phyloP scores from a whole-genome alignment of 1,140 invertebrate genomes.

The Agrilus planipennis region DNA sequence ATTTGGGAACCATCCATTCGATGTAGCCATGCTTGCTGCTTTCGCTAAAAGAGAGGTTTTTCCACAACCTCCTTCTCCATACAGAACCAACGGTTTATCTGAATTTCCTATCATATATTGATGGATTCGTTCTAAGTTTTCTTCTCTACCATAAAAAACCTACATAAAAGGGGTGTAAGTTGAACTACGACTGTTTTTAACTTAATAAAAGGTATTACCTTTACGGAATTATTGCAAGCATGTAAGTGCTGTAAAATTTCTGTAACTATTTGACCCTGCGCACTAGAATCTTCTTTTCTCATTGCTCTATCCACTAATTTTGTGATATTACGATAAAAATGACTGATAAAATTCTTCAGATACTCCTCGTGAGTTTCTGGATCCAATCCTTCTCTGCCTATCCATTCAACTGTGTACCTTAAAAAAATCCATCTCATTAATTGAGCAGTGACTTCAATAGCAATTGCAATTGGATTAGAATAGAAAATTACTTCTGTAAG shows the following conservation, averaged over 20 bases:
- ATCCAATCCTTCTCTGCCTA: slow-evolving; percentile 87
- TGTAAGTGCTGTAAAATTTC: slow-evolving; percentile 95
- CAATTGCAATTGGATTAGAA: background rate
- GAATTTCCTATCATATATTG: slow-evolving; percentile 76
- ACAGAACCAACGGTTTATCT: slow-evolving; percentile 84
- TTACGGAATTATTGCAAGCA: slow-evolving; percentile 92
- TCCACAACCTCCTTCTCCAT: slow-evolving; percentile 90
- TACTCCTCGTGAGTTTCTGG: slow-evolving; percentile 89
- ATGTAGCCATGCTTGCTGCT: slow-evolving; percentile 66
- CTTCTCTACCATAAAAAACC: slow-evolving; percentile 90
- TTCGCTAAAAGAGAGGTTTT: slow-evolving; percentile 95
- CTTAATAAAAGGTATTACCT: too few species aligned
- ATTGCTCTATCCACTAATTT: slow-evolving; percentile 88
- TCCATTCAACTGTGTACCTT: slow-evolving; percentile 94
- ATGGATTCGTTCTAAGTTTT: slow-evolving; percentile 70
- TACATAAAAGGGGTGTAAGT: slow-evolving; percentile 19
- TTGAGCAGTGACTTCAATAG: too few species aligned
- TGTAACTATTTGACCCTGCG: slow-evolving; percentile 86
- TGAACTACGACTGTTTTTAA: background rate
- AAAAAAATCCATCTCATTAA: too few species aligned
- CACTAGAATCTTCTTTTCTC: slow-evolving; percentile 88
- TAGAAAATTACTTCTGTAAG: slow-evolving; percentile 58
- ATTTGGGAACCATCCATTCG: slow-evolving; percentile 56
- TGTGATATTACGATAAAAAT: slow-evolving; percentile 91
- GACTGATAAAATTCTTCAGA: slow-evolving; percentile 86